Conservation (phyloP, 2,113 vertebrate genomes). For the Abramis brama region DNA sequence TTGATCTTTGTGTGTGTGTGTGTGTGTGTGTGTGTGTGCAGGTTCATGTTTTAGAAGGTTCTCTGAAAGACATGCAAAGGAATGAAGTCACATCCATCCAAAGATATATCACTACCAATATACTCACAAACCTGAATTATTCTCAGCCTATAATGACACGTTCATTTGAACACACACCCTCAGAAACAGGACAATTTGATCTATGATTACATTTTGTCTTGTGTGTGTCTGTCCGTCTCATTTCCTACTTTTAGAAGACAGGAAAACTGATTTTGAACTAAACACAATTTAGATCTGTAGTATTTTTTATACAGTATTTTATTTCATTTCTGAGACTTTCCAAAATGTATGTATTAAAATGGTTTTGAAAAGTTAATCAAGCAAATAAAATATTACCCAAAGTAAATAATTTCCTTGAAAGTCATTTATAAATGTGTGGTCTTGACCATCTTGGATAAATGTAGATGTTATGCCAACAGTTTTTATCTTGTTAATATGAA, state of each 20-base stretch:
- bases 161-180: conserved; percentile 56
- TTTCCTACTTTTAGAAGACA: conserved; percentile 71
- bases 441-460: background rate
- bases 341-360: conserved; percentile 53
- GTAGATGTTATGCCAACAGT: background rate
- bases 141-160: conserved; percentile 11
- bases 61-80: conserved; percentile 37
- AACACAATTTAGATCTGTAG: conserved; percentile 66
- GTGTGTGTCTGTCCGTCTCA: conserved; percentile 69
- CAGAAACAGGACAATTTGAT: no score
- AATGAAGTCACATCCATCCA: background rate
- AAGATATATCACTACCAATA: background rate
- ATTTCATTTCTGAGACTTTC: conserved; percentile 63
- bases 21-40: background rate
- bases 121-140: background rate
- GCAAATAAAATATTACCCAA: conserved; percentile 71
- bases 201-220: conserved; percentile 43
- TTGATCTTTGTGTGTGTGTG: background rate
- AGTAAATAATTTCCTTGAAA: conserved; percentile 63
- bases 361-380: conserved; percentile 72
- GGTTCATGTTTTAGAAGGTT: background rate
- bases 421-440: background rate
- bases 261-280: conserved; percentile 69
- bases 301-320: conserved; percentile 64
- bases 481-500: background rate